Evolutionary conservation across 2,888 invertebrate species (phyloP), one percentile per base, ranked within the genome.

Genomic region (Seira ritae): DNA sequence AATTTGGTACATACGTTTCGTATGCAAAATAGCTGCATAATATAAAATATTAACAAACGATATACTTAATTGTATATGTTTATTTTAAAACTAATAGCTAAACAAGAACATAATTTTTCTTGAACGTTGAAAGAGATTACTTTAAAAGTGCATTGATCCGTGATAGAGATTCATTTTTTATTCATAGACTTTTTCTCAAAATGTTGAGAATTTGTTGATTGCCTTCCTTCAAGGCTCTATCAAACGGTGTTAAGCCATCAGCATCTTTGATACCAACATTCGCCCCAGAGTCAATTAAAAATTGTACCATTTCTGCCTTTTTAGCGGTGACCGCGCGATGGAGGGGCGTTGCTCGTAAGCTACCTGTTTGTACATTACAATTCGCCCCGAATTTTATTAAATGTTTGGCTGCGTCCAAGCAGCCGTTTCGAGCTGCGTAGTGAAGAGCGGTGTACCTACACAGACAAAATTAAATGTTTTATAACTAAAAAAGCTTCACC

Each of bases 391-490:
- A 92, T 80, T 92, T 90, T 66, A 97, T 89, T 71, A 98, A 92
- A 72, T 93, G 90, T 89, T 93, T 92, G 90, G 96, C 97, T 77
- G 95, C 93, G 69, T 93, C 92, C 15, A 92, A 90, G 22, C 75
- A 93, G 10, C 96, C 97, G 91, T 94, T 94, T 67, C 97, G 93
- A 68, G 96, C 94, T 3, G 97, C 96, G 92, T 97, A 97, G 91
- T 98, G 97, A 88, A 98, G 91, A 8, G 97, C 95, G 22, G 95
- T 95, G 90, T 97, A 98, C 50, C 97, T 97, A 92, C 91, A 96
- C 96, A 73, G 92, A 70, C n/a, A 71, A n/a, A n/a, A 77, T 46
- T 24, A 81, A 20, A 67, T 73, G 75, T 23, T 37, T 31, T 69
- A 55, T 23, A 31, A 12, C 0, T 22, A 82, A 42, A 37, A 72